Conservation (phyloP, 2,888 invertebrate species). For the Sepioteuthis lessoniana region DNA sequence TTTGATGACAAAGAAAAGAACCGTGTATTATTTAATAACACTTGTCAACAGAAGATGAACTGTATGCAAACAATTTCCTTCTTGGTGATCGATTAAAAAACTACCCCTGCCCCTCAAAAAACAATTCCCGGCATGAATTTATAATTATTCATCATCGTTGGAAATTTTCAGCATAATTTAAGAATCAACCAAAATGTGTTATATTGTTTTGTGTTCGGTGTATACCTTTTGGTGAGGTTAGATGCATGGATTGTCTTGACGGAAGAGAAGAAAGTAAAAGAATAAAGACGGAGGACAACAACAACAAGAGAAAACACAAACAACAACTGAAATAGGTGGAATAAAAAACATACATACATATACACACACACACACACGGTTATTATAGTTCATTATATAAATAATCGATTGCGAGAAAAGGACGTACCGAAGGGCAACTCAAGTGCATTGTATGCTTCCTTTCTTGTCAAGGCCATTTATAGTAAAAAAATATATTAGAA, state of each 20-base stretch:
- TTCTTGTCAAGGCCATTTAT: constrained; percentile 65
- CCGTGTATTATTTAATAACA: neutral
- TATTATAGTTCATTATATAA: neutral
- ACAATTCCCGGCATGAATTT: neutral
- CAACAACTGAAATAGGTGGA: neutral
- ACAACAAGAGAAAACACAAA: neutral
- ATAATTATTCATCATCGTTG: neutral
- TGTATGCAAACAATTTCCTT: neutral
- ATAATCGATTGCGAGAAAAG: neutral
- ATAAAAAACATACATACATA: neutral
- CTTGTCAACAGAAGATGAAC: neutral
- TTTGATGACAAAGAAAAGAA: neutral
- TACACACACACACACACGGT: no score
- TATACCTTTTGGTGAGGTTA: neutral
- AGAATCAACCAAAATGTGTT: neutral
- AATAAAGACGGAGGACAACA: neutral
- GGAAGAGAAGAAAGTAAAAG: neutral
- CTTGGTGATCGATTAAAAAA: neutral
- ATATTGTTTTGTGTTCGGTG: neutral
- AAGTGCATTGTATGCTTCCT: constrained; percentile 66
- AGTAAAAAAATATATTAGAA: constrained; percentile 36
- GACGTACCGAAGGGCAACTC: constrained; percentile 67
- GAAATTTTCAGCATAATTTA: neutral
- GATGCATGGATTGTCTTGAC: neutral
- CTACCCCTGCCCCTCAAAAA: neutral